Conservation (phyloP, 2,797 vertebrate genomes). For the Percopsis omiscomaycus region DNA sequence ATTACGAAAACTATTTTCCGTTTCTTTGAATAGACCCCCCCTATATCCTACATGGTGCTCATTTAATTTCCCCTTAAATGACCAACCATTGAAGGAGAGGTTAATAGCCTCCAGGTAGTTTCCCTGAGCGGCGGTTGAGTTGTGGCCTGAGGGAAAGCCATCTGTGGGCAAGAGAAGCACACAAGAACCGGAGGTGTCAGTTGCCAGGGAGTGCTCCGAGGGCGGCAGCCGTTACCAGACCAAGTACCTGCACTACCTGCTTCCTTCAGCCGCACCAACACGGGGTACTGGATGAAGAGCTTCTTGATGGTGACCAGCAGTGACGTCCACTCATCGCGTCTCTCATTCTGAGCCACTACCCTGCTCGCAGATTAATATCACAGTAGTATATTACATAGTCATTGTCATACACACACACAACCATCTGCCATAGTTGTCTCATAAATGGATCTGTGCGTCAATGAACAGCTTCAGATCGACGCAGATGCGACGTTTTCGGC, state of each 20-base stretch:
- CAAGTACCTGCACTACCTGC: conserved; percentile 78
- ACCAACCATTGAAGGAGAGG: conserved; percentile 94
- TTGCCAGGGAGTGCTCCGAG: not conserved
- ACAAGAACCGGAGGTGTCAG: not conserved
- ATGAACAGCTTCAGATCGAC: too few relatives aligned
- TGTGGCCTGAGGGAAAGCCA: conserved; percentile 87
- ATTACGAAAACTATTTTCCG: too few relatives aligned
- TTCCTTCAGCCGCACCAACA: conserved; percentile 90
- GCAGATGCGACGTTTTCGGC: too few relatives aligned
- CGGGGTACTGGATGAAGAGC: conserved; percentile 96
- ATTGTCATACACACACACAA: not conserved
- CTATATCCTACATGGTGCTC: too few relatives aligned
- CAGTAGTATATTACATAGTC: not conserved
- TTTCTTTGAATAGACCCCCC: too few relatives aligned
- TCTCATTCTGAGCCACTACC: conserved; percentile 96
- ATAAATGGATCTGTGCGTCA: too few relatives aligned
- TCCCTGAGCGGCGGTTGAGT: conserved; percentile 94
- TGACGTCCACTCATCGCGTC: conserved; percentile 95
- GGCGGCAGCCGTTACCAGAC: not conserved
- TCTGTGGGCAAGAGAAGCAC: conserved; percentile 70
- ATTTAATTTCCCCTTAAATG: not conserved
- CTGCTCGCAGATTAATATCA: conserved; percentile 60
- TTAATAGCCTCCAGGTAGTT: conserved; percentile 99
- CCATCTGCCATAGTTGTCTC: too few relatives aligned
- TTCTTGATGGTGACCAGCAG: conserved; percentile 97